phyloP scores from a whole-genome alignment of 2,888 invertebrate species.

The Panzeria rudis region DNA sequence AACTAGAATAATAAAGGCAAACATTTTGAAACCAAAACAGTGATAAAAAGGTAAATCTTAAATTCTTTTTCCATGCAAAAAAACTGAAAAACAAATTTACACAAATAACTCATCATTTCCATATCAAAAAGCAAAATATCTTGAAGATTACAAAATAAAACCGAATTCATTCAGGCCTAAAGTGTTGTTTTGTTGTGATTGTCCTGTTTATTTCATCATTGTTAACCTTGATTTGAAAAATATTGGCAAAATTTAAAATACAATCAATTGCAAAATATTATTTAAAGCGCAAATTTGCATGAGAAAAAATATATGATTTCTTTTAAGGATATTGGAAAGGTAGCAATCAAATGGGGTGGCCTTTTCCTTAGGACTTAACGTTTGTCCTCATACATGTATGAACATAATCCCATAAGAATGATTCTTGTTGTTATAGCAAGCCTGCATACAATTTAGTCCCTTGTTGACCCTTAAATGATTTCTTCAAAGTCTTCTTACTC shows the following conservation, averaged over 20 bases:
- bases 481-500: slow-evolving; percentile 18
- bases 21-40: slow-evolving; percentile 2
- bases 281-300: slow-evolving; percentile 60
- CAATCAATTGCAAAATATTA: slow-evolving; percentile 42
- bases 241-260: slow-evolving; percentile 63
- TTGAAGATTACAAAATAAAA: slow-evolving; percentile 24
- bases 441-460: slow-evolving; percentile 36
- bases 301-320: slow-evolving; percentile 32
- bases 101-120: slow-evolving; percentile 62
- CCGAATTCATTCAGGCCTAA: slow-evolving; percentile 69
- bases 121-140: slow-evolving; percentile 51
- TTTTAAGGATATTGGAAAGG: slow-evolving; percentile 49
- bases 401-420: slow-evolving; percentile 63
- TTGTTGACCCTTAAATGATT: slow-evolving; percentile 70
- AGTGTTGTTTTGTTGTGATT: slow-evolving; percentile 69
- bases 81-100: slow-evolving; percentile 7
- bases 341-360: slow-evolving; percentile 63
- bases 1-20: slow-evolving; percentile 21
- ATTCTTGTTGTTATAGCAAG: slow-evolving; percentile 23
- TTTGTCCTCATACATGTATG: slow-evolving; percentile 26
- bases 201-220: slow-evolving; percentile 65
- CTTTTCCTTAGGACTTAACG: slow-evolving; percentile 21
- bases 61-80: slow-evolving; percentile 13
- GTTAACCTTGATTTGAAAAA: slow-evolving; percentile 70
- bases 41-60: slow-evolving; percentile 52